phyloP scores from a whole-genome alignment of 2,797 vertebrate genomes.

The Myiothlypis coronata region DNA sequence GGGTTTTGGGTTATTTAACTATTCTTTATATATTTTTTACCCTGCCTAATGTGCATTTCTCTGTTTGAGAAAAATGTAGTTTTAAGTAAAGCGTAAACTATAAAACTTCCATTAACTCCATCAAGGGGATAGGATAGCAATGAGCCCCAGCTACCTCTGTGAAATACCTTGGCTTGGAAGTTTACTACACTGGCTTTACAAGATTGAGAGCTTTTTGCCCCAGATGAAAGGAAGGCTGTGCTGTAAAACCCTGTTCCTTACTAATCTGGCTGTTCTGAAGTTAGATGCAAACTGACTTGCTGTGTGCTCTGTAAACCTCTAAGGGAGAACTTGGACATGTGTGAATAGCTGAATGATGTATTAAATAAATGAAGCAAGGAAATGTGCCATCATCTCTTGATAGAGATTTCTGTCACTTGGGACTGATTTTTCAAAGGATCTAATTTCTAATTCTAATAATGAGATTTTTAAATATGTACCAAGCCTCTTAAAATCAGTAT shows the following conservation, averaged over 20 bases:
- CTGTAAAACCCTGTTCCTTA: conserved; percentile 15
- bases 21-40: background rate
- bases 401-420: background rate
- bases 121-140: conserved; percentile 7
- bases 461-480: background rate
- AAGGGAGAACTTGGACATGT: background rate
- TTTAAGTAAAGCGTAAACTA: conserved; percentile 36
- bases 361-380: background rate
- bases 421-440: background rate
- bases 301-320: background rate
- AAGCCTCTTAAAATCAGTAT: background rate
- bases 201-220: conserved; percentile 44
- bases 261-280: background rate
- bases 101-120: conserved; percentile 40
- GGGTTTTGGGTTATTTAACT: background rate
- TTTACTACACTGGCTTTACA: conserved; percentile 41
- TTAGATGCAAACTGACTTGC: background rate
- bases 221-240: conserved; percentile 28
- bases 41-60: background rate
- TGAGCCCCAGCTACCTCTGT: background rate
- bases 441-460: background rate
- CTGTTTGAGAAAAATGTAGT: background rate
- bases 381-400: background rate
- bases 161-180: conserved; percentile 30
- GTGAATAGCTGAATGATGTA: background rate